A percentile compares a stretch with the other conserved stretches of the same genome.
These are phyloP conservation scores for Plutella xylostella DNA, from an alignment of 2,888 invertebrate species.

Conservation along the genomic window DNA sequence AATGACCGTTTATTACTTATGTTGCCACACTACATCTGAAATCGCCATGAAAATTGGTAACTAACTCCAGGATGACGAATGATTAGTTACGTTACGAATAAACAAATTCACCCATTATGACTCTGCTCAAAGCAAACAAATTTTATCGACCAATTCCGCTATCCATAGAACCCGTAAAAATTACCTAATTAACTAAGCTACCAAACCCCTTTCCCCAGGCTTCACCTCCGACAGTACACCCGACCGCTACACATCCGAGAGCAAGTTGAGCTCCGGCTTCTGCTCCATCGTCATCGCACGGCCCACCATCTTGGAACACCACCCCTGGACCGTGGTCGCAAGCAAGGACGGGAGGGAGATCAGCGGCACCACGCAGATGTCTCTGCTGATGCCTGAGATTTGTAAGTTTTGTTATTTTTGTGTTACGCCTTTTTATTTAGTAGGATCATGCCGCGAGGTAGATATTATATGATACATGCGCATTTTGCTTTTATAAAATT, in stretches of 20 bases:
- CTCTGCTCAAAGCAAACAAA: too few relatives aligned
- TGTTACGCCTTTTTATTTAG: too few relatives aligned
- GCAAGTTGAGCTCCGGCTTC: conserved; percentile 20
- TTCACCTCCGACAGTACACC: conserved; percentile 33
- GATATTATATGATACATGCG: too few relatives aligned
- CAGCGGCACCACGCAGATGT: conserved; percentile 21
- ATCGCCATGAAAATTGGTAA: too few relatives aligned
- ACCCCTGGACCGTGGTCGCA: conserved; percentile 44
- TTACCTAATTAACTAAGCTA: neutral
- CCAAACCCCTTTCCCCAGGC: conserved; percentile 24
- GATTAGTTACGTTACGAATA: too few relatives aligned
- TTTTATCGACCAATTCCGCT: neutral
- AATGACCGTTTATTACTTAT: too few relatives aligned
- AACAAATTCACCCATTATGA: too few relatives aligned
- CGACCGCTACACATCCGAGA: conserved; percentile 20
- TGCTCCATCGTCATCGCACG: conserved; percentile 28
- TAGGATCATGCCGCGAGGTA: too few relatives aligned
- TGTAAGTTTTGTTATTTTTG: neutral
- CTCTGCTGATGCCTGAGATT: neutral
- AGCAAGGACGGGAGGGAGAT: conserved; percentile 33
- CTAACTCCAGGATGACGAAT: too few relatives aligned
- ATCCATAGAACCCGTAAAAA: neutral
- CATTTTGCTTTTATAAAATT: too few relatives aligned
- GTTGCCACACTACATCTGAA: too few relatives aligned
- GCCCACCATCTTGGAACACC: conserved; percentile 29